Evolutionary conservation across 2,797 vertebrate genomes (phyloP).

Genomic region (Loris lydekkerianus): DNA sequence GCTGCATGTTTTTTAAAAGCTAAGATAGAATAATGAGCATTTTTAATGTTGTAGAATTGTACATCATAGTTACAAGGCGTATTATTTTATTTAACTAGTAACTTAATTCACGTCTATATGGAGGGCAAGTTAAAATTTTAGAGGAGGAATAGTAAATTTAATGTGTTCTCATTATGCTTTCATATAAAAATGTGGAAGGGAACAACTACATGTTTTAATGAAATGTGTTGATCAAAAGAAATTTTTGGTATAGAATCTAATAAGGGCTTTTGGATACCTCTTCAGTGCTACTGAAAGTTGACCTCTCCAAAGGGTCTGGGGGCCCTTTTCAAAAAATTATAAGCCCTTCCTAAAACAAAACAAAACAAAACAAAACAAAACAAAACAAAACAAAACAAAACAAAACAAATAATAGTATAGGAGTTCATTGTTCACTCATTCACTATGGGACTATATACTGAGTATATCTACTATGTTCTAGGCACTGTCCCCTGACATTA

Average conservation of each 20-base stretch:
- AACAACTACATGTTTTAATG: not conserved
- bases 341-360: not conserved
- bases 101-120: conserved; percentile 43
- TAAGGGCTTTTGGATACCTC: not conserved
- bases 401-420: not conserved
- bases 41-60: conserved; percentile 43
- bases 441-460: not conserved
- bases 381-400: not conserved
- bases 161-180: not conserved
- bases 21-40: conserved; percentile 51
- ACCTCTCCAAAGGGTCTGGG: not conserved
- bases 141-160: not conserved
- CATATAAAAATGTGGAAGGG: not conserved
- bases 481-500: not conserved
- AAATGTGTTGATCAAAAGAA: not conserved
- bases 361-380: not conserved
- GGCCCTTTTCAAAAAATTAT: not conserved
- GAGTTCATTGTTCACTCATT: not conserved
- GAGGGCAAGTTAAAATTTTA: conserved; percentile 45
- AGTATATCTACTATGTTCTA: not conserved
- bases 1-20: conserved; percentile 56
- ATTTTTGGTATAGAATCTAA: not conserved
- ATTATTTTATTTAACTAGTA: conserved; percentile 63
- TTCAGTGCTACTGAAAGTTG: not conserved
- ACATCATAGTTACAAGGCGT: not conserved